Percentiles rank a stretch among this genome's conserved stretches.
phyloP scores from a whole-genome alignment of 2,888 invertebrate genomes.

The Tachina lurida region DNA sequence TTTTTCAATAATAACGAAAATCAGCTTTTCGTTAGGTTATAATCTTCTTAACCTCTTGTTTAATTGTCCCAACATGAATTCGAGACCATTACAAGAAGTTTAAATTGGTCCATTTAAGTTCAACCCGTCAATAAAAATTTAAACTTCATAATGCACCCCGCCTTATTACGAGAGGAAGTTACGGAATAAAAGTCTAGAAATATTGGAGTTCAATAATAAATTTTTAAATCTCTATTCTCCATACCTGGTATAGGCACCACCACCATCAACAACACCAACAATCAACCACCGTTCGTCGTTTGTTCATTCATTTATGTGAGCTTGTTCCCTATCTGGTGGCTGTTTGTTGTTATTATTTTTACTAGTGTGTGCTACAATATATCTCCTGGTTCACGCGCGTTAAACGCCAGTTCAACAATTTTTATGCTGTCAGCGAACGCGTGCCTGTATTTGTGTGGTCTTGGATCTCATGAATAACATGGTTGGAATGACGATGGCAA shows the following conservation, averaged over 20 bases:
- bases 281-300: conserved; percentile 54
- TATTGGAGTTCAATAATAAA: background rate
- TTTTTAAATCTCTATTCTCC: background rate
- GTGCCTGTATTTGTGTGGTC: conserved; percentile 84
- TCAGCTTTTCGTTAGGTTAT: no score
- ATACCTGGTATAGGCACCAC: conserved; percentile 15
- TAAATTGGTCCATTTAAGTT: no score
- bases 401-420: conserved; percentile 83
- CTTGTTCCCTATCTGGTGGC: conserved; percentile 30
- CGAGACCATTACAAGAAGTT: no score
- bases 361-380: conserved; percentile 76
- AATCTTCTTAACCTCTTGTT: no score
- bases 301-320: conserved; percentile 48
- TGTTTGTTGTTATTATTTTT: conserved; percentile 42
- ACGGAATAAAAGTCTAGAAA: background rate
- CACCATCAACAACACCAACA: conserved; percentile 31
- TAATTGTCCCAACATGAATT: no score
- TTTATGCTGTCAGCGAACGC: conserved; percentile 83
- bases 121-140: no score
- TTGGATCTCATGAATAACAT: conserved; percentile 73
- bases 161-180: no score
- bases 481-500: conserved; percentile 56
- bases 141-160: no score
- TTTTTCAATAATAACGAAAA: no score
- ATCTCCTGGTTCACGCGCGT: conserved; percentile 82